Percentiles rank a stretch among this genome's conserved stretches.
Evolutionary conservation across 2,888 invertebrate species (phyloP).

Genomic region (Atrina japonica): DNA sequence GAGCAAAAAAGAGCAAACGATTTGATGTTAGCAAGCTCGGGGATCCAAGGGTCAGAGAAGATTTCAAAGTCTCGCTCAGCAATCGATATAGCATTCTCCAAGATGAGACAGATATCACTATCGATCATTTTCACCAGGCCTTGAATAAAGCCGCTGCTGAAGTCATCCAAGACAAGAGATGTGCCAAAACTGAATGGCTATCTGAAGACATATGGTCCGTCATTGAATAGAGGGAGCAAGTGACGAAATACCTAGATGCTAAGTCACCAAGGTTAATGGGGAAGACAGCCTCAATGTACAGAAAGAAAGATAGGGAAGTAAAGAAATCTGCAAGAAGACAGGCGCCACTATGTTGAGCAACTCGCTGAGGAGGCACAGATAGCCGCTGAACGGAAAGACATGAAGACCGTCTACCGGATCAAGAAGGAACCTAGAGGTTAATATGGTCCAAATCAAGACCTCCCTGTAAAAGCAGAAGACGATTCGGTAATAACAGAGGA

Average conservation of each 20-base stretch:
- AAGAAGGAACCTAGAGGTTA: not conserved
- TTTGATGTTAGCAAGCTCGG: slow-evolving; percentile 19
- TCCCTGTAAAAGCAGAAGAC: slow-evolving; percentile 5
- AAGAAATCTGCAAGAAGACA: slow-evolving; percentile 16
- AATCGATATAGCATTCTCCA: slow-evolving; percentile 9
- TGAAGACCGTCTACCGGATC: slow-evolving; percentile 23
- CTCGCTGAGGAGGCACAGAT: slow-evolving; percentile 19
- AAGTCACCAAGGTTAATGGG: slow-evolving; percentile 19
- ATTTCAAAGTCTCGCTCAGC: slow-evolving; percentile 18
- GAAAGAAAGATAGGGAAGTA: slow-evolving; percentile 11
- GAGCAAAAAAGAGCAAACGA: not conserved
- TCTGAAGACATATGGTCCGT: slow-evolving; percentile 3
- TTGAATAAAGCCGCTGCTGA: not conserved
- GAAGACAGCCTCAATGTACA: not conserved
- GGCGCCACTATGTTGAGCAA: not conserved
- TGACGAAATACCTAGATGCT: slow-evolving; percentile 8
- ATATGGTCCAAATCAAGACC: slow-evolving; percentile 1
- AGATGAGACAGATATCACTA: slow-evolving; percentile 1
- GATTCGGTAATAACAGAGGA: slow-evolving; percentile 6
- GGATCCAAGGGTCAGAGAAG: slow-evolving; percentile 10
- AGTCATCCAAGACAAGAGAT: not conserved
- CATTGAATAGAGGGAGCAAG: slow-evolving; percentile 10
- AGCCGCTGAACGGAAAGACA: slow-evolving; percentile 18
- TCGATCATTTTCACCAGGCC: not conserved
- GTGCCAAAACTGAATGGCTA: slow-evolving; percentile 16